Evolutionary conservation across 37 sponge, comb jelly and placozoan species (phyloP).

Genomic region (Chondrosia reniformis): DNA sequence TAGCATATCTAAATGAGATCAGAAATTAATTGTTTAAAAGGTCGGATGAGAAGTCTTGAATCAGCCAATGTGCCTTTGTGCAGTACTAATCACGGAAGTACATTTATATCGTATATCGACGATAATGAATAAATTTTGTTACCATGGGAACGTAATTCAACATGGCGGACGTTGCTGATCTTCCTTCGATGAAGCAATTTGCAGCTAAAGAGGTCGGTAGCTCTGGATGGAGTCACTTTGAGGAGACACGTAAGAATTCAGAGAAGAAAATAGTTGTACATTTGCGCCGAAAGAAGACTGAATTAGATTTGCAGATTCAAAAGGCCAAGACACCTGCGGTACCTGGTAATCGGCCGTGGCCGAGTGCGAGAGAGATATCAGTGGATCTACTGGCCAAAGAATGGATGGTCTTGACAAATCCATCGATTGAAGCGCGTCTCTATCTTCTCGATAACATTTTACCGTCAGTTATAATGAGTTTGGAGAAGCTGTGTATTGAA

Average conservation of each 20-base stretch:
- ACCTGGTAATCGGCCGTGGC: too few relatives aligned
- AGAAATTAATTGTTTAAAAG: too few relatives aligned
- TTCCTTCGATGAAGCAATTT: background rate
- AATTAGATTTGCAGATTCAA: too few relatives aligned
- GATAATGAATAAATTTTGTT: too few relatives aligned
- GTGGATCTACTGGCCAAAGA: constrained; percentile 72
- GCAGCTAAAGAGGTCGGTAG: background rate
- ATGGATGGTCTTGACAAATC: constrained; percentile 45
- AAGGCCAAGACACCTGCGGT: too few relatives aligned
- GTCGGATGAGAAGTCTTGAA: too few relatives aligned
- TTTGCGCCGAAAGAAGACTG: background rate
- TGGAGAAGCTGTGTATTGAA: constrained; percentile 80
- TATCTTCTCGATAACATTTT: constrained; percentile 74
- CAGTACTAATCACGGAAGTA: too few relatives aligned
- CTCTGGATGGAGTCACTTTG: background rate
- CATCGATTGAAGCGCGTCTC: constrained; percentile 22
- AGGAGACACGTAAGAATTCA: background rate
- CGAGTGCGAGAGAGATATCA: constrained; percentile 23
- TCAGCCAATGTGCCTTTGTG: too few relatives aligned
- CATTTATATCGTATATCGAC: too few relatives aligned
- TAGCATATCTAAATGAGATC: too few relatives aligned
- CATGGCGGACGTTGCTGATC: background rate
- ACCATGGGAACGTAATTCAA: too few relatives aligned
- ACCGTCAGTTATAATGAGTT: constrained; percentile 70
- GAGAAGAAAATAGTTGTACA: background rate